phyloP scores from a whole-genome alignment of 2,113 vertebrate species.

The Anser cygnoides region DNA sequence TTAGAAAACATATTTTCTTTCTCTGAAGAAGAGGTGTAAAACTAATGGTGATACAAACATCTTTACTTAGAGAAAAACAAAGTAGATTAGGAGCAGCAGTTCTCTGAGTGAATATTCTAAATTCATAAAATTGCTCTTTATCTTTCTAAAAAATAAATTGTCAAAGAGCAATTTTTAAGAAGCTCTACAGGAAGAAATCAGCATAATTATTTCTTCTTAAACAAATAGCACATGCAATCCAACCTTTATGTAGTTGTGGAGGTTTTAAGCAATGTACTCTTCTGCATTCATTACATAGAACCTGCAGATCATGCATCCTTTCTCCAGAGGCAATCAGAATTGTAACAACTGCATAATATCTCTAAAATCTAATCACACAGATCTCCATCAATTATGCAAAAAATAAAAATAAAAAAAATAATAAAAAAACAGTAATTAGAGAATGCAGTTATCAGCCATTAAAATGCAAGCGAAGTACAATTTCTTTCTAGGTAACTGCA shows the following conservation, averaged over 20 bases:
- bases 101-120: background rate
- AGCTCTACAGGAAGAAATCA: background rate
- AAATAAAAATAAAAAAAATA: too few species aligned
- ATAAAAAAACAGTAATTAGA: background rate
- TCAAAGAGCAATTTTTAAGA: background rate
- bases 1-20: background rate
- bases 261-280: background rate
- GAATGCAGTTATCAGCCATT: background rate
- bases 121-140: background rate
- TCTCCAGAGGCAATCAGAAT: background rate
- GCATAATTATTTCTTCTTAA: slow-evolving; percentile 18
- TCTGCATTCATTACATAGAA: background rate
- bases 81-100: background rate
- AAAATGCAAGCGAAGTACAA: background rate
- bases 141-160: background rate
- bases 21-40: background rate
- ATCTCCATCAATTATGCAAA: background rate
- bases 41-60: background rate
- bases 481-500: background rate
- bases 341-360: background rate
- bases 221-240: background rate
- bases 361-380: background rate
- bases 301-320: background rate
- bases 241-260: background rate
- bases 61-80: background rate